A percentile compares a stretch with the other conserved stretches of the same genome.
Conservation (phyloP, 1,140 invertebrate genomes). For the Ooceraea biroi region DNA sequence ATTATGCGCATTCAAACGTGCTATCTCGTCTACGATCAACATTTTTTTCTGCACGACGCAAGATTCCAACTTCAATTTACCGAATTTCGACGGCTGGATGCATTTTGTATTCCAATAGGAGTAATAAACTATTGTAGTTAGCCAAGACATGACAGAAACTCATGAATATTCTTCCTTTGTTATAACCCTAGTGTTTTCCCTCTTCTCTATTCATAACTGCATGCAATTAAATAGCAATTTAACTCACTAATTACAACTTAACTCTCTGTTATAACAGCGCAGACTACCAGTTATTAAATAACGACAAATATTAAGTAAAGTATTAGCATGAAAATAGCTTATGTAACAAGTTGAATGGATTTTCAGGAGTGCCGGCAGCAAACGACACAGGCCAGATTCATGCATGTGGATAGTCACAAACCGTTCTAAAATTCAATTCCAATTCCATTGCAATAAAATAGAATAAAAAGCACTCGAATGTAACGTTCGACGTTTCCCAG, state of each 20-base stretch:
- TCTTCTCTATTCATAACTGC: background rate
- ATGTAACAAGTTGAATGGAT: constrained; percentile 7
- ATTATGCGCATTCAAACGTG: background rate
- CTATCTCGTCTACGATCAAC: background rate
- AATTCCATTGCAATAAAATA: background rate
- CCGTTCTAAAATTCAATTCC: background rate
- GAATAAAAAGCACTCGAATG: background rate
- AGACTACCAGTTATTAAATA: background rate
- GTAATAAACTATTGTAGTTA: too few relatives aligned
- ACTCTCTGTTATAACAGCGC: background rate
- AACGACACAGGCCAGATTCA: background rate
- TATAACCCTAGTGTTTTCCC: background rate
- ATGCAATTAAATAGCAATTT: constrained; percentile 32
- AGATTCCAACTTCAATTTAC: background rate
- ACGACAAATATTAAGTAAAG: background rate
- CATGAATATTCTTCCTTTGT: background rate
- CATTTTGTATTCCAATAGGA: too few relatives aligned
- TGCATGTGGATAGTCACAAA: background rate
- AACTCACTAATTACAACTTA: constrained; percentile 21
- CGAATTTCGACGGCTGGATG: too few relatives aligned
- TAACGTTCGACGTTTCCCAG: background rate
- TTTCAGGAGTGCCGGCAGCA: background rate
- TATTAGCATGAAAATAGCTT: constrained; percentile 32
- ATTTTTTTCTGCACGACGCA: background rate
- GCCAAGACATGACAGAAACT: background rate